Base-by-base conservation (phyloP, 2,797 vertebrate genomes). In the Rhabdophis nuchalis region DNA sequence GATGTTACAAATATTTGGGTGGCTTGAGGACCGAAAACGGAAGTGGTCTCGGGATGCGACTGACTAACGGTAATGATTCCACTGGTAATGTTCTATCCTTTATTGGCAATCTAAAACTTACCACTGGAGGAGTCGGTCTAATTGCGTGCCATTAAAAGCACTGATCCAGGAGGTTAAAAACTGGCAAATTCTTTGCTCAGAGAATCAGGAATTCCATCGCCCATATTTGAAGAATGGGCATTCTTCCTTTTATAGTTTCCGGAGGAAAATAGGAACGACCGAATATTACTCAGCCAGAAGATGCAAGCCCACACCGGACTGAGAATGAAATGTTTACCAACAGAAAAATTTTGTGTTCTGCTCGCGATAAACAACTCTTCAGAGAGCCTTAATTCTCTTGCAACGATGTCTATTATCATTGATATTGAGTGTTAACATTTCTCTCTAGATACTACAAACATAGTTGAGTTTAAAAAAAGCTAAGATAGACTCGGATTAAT, bases 151-250 rank as follows among this genome's bases (percentile, higher is more conserved):
- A 46, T 29, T 56, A 87, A 57, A 57, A 12, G 53, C 52, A 46
- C 36, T 87, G 60, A 20, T 53, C 32, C 52, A 72, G 52, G 85
- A 87, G 27, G 87, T n/a, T n/a, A 87, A 87, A 89, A 54, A 87
- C 27, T 91, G 36, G 18, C 36, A 87, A 72, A 53, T 46, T 53
- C 57, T 56, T 68, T n/a, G 46, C 41, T 87, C 56, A 27, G 52
- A 87, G 68, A 56, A 36, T 77, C 61, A 87, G 41, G 85, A 27
- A 27, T 9, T 18, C 46, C 0, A 93, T 89, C 95, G 93, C 85
- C 90, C 96, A 91, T 0, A 1, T 61, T 93, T 94, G 87, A 92
- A 85, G 64, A 94, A 92, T 90, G 89, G 68, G 95, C 92, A 91
- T 93, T 93, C 94, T 36, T 54, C 92, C n/a, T 36, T 88, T 58